A percentile compares a stretch with the other conserved stretches of the same genome.
phyloP scores from a whole-genome alignment of 2,113 vertebrate species.

The Labeo rohita region DNA sequence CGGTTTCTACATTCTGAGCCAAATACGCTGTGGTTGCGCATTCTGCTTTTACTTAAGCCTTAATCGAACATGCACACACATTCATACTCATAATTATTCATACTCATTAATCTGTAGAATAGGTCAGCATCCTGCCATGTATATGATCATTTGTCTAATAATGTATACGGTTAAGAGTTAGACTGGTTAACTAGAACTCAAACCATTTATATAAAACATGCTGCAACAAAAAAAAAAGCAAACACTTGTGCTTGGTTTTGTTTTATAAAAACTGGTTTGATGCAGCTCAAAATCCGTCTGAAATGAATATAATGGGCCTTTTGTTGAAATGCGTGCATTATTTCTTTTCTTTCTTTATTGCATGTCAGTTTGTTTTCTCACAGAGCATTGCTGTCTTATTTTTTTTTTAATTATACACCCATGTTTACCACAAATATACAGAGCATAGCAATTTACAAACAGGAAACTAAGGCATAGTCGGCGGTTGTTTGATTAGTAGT shows the following conservation, averaged over 20 bases:
- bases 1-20: not conserved
- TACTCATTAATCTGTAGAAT: not conserved
- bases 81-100: not conserved
- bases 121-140: not conserved
- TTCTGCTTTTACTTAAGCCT: conserved; percentile 24
- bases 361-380: conserved; percentile 17
- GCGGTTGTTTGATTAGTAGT: not conserved
- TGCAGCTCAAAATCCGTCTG: not conserved
- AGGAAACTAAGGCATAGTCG: not conserved
- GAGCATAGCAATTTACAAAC: not conserved
- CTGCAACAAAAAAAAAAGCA: not conserved
- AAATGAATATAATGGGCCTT: not conserved
- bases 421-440: not conserved
- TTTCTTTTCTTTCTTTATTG: not conserved
- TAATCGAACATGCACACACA: not conserved
- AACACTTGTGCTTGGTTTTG: not conserved
- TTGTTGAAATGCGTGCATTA: not conserved
- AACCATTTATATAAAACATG: not conserved
- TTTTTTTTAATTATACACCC: not conserved
- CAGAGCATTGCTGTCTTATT: not conserved
- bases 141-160: not conserved
- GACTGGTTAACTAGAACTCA: not conserved
- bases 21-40: not conserved
- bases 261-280: not conserved
- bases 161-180: not conserved